Conservation (phyloP, 2,113 vertebrate genomes). For the Macaca nemestrina region DNA sequence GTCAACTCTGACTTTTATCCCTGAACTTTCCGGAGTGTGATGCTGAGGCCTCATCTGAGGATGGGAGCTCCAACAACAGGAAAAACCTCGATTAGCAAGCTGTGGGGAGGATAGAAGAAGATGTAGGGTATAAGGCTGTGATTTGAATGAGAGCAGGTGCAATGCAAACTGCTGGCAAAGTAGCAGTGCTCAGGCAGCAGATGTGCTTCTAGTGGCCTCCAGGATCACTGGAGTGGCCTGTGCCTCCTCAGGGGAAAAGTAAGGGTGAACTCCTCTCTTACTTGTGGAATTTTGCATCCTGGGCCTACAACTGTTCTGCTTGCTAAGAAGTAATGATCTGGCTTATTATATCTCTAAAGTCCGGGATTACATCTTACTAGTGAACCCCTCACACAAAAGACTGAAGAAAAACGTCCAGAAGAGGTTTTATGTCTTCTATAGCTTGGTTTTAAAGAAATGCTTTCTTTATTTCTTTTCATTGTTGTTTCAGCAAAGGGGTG, state of each 20-base stretch:
- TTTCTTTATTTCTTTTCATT: not conserved
- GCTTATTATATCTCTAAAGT: not conserved
- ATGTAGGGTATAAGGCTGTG: not conserved
- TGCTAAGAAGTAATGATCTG: not conserved
- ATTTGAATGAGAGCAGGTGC: not conserved
- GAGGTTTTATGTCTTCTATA: not conserved
- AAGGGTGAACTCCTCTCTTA: too few species aligned
- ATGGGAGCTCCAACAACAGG: rapidly evolving
- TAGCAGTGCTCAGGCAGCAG: not conserved
- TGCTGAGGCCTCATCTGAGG: not conserved
- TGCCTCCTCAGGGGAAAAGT: not conserved
- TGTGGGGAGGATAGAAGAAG: not conserved
- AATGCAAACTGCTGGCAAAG: not conserved
- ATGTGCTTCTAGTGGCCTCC: not conserved
- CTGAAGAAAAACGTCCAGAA: not conserved
- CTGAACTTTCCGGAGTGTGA: not conserved
- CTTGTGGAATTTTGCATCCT: not conserved
- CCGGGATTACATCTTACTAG: not conserved
- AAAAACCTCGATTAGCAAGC: not conserved
- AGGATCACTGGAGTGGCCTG: not conserved
- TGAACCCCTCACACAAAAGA: not conserved
- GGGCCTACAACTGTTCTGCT: not conserved
- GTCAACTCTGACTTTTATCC: too few species aligned
- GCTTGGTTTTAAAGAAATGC: not conserved
- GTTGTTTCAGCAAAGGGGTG: not conserved